Conservation (phyloP, 2,888 invertebrate species). For the Nysson spinosus region DNA sequence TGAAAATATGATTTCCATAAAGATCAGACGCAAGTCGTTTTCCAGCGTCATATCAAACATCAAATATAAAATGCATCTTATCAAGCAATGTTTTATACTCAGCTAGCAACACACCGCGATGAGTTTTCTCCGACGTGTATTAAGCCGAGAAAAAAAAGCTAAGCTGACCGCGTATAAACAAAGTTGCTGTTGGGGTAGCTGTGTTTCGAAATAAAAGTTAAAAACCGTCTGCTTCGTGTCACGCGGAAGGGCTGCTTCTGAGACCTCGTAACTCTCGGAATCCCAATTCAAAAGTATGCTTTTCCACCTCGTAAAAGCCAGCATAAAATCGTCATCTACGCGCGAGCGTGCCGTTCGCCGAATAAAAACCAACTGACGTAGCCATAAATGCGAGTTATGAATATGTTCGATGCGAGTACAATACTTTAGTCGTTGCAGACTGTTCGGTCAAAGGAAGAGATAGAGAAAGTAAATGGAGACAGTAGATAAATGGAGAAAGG, state of each 20-base stretch:
- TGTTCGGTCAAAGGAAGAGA: not conserved
- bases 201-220: constrained; percentile 50
- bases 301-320: constrained; percentile 69
- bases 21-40: too few relatives aligned
- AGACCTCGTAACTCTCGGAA: constrained; percentile 54
- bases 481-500: constrained; percentile 10
- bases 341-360: constrained; percentile 58
- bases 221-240: constrained; percentile 41
- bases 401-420: constrained; percentile 70
- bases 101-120: not conserved
- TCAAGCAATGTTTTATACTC: constrained; percentile 1
- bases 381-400: constrained; percentile 70
- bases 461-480: not conserved
- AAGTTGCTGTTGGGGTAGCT: constrained; percentile 37
- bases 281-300: constrained; percentile 70
- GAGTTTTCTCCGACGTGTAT: constrained; percentile 30
- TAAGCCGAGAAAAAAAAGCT: constrained; percentile 36
- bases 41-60: too few relatives aligned
- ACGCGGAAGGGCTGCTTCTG: constrained; percentile 38
- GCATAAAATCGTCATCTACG: constrained; percentile 72
- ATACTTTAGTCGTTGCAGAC: constrained; percentile 47
- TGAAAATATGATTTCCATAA: too few relatives aligned
- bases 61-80: too few relatives aligned
- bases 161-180: constrained; percentile 44
- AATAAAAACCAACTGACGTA: constrained; percentile 66